These are phyloP conservation scores for Achroia grisella DNA, from an alignment of 1,140 invertebrate species.

Conservation along the genomic window DNA sequence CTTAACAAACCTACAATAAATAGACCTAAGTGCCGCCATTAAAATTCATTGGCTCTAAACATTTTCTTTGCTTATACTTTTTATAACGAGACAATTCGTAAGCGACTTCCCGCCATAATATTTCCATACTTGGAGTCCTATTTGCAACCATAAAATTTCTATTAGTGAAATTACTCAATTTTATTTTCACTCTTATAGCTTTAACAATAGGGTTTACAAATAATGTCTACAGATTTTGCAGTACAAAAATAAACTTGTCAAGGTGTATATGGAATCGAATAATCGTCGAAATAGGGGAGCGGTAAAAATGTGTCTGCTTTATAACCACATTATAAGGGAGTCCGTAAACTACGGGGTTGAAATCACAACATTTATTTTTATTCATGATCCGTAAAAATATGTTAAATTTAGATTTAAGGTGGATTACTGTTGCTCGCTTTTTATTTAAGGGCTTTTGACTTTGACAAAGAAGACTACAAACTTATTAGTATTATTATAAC, in stretches of 20 bases:
- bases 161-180: neutral
- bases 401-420: neutral
- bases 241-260: slow-evolving; percentile 6
- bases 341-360: slow-evolving; percentile 26
- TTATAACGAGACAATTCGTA: slow-evolving; percentile 66
- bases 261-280: slow-evolving; percentile 36
- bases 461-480: no score
- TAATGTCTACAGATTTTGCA: neutral
- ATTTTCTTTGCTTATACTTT: slow-evolving; percentile 38
- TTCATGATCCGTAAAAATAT: slow-evolving; percentile 16
- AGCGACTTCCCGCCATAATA: slow-evolving; percentile 63
- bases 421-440: neutral
- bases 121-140: slow-evolving; percentile 52
- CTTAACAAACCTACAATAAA: slow-evolving; percentile 13
- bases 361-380: slow-evolving; percentile 29
- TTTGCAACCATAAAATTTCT: neutral
- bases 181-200: neutral
- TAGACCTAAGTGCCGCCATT: slow-evolving; percentile 23
- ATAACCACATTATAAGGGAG: slow-evolving; percentile 37
- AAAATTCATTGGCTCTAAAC: slow-evolving; percentile 59
- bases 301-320: slow-evolving; percentile 45
- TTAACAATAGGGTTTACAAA: neutral
- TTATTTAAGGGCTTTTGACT: neutral
- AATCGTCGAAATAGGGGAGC: slow-evolving; percentile 37
- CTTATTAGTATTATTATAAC: no score